phyloP scores from a whole-genome alignment of 2,888 invertebrate genomes.

The Tenthredo amoena region DNA sequence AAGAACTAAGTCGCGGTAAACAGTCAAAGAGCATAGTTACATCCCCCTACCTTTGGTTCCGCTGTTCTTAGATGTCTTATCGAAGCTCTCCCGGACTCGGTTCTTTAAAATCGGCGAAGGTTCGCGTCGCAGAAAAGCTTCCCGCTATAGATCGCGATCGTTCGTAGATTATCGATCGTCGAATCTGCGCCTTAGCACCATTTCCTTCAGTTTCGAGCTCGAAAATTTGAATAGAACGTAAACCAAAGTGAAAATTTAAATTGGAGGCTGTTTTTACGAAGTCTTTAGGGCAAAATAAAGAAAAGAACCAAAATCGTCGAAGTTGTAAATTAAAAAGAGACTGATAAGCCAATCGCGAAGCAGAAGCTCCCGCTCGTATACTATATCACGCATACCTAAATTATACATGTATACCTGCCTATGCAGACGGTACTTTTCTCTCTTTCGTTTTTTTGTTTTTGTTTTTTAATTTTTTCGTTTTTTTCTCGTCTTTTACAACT shows the following conservation, averaged over 20 bases:
- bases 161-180: conserved; percentile 8
- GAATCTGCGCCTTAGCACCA: not conserved
- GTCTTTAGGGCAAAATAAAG: not conserved
- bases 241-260: not conserved
- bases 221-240: not conserved
- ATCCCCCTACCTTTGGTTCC: not conserved
- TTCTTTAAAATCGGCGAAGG: not conserved
- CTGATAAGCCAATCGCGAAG: conserved; percentile 40
- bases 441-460: conserved; percentile 60
- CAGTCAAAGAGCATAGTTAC: conserved; percentile 60
- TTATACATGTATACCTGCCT: conserved; percentile 3
- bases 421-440: conserved; percentile 44
- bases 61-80: conserved; percentile 22
- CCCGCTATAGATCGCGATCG: conserved; percentile 3
- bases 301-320: not conserved
- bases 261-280: not conserved
- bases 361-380: not conserved
- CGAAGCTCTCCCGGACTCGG: conserved; percentile 1
- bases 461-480: conserved; percentile 57
- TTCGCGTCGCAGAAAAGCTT: not conserved
- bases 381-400: not conserved
- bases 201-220: not conserved
- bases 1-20: conserved; percentile 67
- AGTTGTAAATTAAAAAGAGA: conserved; percentile 12
- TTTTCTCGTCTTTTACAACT: conserved; percentile 57